phyloP scores from a whole-genome alignment of 1,140 invertebrate genomes.

The Panagrolaimus sp. region DNA sequence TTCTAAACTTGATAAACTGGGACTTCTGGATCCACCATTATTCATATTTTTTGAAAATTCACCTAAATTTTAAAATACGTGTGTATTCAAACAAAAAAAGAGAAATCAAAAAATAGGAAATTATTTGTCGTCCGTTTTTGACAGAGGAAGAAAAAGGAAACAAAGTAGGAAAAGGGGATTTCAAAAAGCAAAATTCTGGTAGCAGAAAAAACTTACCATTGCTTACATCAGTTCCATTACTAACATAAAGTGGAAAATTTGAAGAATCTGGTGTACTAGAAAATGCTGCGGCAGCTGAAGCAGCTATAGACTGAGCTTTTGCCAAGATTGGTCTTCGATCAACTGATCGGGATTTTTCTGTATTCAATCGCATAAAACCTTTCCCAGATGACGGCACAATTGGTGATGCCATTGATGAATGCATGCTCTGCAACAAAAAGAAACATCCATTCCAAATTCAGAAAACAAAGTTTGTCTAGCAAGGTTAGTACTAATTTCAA shows the following conservation, averaged over 20 bases:
- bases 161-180: neutral
- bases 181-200: neutral
- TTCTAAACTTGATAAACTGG: slow-evolving; percentile 1
- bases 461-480: too few relatives aligned
- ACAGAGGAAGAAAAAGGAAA: slow-evolving; percentile 1
- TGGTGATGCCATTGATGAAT: slow-evolving; percentile 24
- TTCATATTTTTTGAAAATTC: neutral
- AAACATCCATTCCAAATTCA: neutral
- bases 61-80: neutral
- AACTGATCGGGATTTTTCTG: slow-evolving; percentile 39
- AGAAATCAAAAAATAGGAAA: neutral
- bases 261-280: too few relatives aligned
- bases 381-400: slow-evolving; percentile 14
- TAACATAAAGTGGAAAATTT: neutral
- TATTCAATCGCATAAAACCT: slow-evolving; percentile 43
- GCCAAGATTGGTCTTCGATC: slow-evolving; percentile 43
- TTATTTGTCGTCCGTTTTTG: neutral
- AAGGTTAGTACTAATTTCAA: too few relatives aligned
- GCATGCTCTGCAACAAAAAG: slow-evolving; percentile 1
- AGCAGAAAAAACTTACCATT: neutral
- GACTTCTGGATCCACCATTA: slow-evolving; percentile 21
- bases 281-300: slow-evolving; percentile 10
- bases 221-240: neutral
- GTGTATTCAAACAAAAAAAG: too few relatives aligned
- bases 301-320: slow-evolving; percentile 48